These are phyloP conservation scores for Macropodus opercularis DNA, from an alignment of 2,797 vertebrate genomes.

Conservation along the genomic window DNA sequence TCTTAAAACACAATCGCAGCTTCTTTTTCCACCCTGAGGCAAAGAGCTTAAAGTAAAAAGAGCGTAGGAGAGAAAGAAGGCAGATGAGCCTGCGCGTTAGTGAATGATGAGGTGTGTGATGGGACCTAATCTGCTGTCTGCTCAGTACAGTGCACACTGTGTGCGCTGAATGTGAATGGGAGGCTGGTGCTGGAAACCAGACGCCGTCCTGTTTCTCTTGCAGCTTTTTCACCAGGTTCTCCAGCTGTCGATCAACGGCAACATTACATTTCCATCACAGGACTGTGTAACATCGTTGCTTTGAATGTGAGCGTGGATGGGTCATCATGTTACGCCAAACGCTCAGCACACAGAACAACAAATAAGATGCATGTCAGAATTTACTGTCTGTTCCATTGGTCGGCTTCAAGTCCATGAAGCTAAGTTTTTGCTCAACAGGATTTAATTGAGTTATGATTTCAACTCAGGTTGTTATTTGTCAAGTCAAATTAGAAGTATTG, in stretches of 20 bases:
- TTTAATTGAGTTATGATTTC: too few species aligned
- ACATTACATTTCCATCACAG: neutral
- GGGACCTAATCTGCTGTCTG: conserved; percentile 74
- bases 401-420: too few species aligned
- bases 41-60: conserved; percentile 1
- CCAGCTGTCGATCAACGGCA: conserved; percentile 9
- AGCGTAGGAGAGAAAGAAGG: neutral
- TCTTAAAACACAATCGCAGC: too few species aligned
- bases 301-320: neutral
- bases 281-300: neutral
- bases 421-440: too few species aligned
- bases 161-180: conserved; percentile 71
- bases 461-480: too few species aligned
- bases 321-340: too few species aligned
- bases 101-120: conserved; percentile 74
- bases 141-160: conserved; percentile 65
- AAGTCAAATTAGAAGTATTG: too few species aligned
- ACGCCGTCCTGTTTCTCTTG: conserved; percentile 27
- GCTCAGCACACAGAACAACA: too few species aligned
- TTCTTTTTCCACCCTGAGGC: too few species aligned
- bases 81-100: conserved; percentile 55
- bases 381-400: too few species aligned
- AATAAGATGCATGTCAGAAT: too few species aligned
- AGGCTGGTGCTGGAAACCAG: conserved; percentile 53
- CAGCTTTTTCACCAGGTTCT: conserved; percentile 3